Base-by-base conservation (phyloP, 2,797 vertebrate species). In the Craterocephalus amniculus region DNA sequence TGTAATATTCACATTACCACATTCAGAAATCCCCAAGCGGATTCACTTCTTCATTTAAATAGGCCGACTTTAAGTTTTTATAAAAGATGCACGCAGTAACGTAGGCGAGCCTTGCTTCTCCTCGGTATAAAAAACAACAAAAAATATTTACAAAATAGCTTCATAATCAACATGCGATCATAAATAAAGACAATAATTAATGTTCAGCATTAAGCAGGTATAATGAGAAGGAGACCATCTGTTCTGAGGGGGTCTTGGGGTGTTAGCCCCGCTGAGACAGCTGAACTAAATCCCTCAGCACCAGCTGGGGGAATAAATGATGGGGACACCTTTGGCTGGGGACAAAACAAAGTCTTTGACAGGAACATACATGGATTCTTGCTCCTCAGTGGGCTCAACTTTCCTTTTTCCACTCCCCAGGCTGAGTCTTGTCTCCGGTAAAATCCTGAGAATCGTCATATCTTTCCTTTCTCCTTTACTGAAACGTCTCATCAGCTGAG, bases 271-370 rank as follows among this genome's bases (percentile, higher is more conserved):
- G 58, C 76, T 78, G 85, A 84, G 88, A 89, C 90, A 93, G 89
- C 84, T 94, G 92, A 92, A 89, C 81, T 79, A 83, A 92, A 92
- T 92, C 91, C 85, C 81, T 83, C 65, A 70, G 75, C 84, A 81
- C 85, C 92, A 92, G 93, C 92, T 94, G 93, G 80, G 68, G 77
- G 80, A 90, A 91, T 89, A 90, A 88, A 86, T 90, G 89, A 92
- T 87, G 76, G 84, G 75, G 65, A 63, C 52, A 88, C 65, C 76
- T 85, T 90, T 62, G 68, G 79, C 81, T 79, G 74, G 78, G 75
- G 79, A 87, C 76, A 79, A 80, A 85, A 79, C 74, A 83, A 60
- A 57, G 72, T 83, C 83, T 54, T 45, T 72, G 81, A 88, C 85
- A 88, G 81, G 74, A 66, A 20, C 65, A 87, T 75, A 85, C 84